Percentiles rank a stretch among this genome's conserved stretches.
phyloP scores from a whole-genome alignment of 2,113 vertebrate species.

The Cepphus grylle region DNA sequence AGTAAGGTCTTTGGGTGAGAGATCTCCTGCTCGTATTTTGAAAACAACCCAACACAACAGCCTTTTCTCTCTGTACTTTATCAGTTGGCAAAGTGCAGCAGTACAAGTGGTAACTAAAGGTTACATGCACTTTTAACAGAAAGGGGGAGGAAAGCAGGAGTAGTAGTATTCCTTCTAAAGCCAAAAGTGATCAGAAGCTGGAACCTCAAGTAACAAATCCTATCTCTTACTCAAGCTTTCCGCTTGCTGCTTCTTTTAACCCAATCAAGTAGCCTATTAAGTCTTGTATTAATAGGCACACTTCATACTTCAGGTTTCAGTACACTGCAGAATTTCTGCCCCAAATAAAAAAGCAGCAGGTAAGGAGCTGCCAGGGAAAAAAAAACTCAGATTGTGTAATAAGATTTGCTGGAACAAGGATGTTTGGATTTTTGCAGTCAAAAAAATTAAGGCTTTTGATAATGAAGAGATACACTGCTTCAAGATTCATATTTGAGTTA shows the following conservation, averaged over 20 bases:
- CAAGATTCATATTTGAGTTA: neutral
- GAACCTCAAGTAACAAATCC: neutral
- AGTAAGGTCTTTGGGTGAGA: neutral
- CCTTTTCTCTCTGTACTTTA: neutral
- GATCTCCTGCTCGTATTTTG: neutral
- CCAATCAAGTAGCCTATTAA: neutral
- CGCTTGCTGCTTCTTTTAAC: neutral
- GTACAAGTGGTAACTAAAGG: neutral
- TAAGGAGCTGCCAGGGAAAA: neutral
- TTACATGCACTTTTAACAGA: neutral
- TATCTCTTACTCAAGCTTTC: neutral
- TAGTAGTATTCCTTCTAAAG: neutral
- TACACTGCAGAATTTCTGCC: neutral
- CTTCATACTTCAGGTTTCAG: neutral
- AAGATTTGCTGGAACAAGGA: neutral
- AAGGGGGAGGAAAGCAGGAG: neutral
- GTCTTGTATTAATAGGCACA: neutral
- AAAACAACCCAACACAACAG: conserved; percentile 9
- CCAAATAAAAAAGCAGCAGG: neutral
- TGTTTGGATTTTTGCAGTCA: neutral
- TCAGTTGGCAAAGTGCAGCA: conserved; percentile 5
- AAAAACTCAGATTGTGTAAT: neutral
- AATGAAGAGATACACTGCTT: neutral
- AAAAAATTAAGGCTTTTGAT: neutral
- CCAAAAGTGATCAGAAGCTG: neutral